A percentile compares a stretch with the other conserved stretches of the same genome.
Evolutionary conservation across 2,888 invertebrate species (phyloP).

Genomic region (Exocentrus adspersus): DNA sequence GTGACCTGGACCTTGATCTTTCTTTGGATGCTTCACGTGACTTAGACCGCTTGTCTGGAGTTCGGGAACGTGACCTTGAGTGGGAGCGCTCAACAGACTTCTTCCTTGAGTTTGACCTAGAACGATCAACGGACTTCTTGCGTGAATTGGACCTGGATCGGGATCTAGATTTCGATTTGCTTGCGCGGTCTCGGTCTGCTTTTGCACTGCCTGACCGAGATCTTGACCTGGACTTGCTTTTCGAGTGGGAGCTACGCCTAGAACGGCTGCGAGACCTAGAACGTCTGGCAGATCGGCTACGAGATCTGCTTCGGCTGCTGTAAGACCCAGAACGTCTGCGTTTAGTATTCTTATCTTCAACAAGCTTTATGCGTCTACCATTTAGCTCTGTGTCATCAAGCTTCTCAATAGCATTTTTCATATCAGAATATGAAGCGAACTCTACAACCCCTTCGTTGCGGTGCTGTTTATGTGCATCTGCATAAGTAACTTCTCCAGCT

Average conservation of each 20-base stretch:
- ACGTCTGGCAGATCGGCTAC: conserved; percentile 66
- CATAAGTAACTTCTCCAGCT: conserved; percentile 99
- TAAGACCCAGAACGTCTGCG: conserved; percentile 63
- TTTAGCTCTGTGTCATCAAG: conserved; percentile 96
- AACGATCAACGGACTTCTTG: conserved; percentile 54
- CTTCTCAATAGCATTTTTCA: conserved; percentile 97
- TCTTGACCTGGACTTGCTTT: conserved; percentile 51
- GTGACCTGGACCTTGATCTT: conserved; percentile 58
- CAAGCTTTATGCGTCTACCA: conserved; percentile 89
- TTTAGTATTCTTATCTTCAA: conserved; percentile 83
- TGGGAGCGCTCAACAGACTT: conserved; percentile 57
- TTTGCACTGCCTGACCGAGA: conserved; percentile 45
- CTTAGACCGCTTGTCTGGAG: conserved; percentile 56
- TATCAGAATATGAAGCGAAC: conserved; percentile 93
- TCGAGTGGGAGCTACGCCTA: conserved; percentile 58
- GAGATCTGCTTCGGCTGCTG: conserved; percentile 61
- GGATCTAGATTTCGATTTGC: conserved; percentile 59
- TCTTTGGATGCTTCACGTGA: conserved; percentile 57
- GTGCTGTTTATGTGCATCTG: conserved; percentile 96
- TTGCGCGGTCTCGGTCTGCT: conserved; percentile 50
- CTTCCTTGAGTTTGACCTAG: conserved; percentile 57
- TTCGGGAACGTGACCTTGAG: conserved; percentile 53
- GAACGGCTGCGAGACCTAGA: conserved; percentile 76
- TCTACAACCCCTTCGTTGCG: conserved; percentile 97
- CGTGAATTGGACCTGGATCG: conserved; percentile 53